Base-by-base conservation (phyloP, 2,113 vertebrate species). In the Gadus chalcogrammus region DNA sequence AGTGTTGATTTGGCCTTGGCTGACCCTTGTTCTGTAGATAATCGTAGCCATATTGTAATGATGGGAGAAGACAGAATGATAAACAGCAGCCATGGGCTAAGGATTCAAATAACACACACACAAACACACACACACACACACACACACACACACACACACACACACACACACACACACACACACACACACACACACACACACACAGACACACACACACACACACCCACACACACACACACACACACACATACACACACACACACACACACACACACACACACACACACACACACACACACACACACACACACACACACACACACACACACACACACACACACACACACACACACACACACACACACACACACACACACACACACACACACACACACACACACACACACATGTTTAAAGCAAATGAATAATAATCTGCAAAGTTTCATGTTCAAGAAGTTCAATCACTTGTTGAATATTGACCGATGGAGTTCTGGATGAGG, bases 341-440 rank as follows among this genome's bases (percentile, higher is more conserved):
- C 61, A 24, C 61, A 24, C 61, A 62, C 61, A 62, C 61, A 62
- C 24, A 24, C 61, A 62, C 12, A 22, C 59, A 62, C 22, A 28
- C 22, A 62, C 24, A 62, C 61, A 22, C 61, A 62, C 61, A 31
- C 24, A 62, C 61, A 62, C 20, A 15, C 61, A 62, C 55, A 58
- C 55, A 48, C 12, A 48, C 12, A 48, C 42, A 48, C 7, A 48
- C 42, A 48, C 42, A 48, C 55, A 48, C 12, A 48, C 12, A 48
- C 42, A 48, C 7, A 48, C 42, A 48, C 42, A 48, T 9, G 12
- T 48, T 48, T 48, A 48, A 48, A 48, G 7, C 8, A 48, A 48
- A 13, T 9, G 12, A 13, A 48, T 9, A 48, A 11, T 48, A 58
- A 58, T 31, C 55, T 5, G 55, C 55, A 17, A 58, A 58, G 55